A percentile compares a stretch with the other conserved stretches of the same genome.
These are phyloP conservation scores for Congeria kusceri DNA, from an alignment of 2,888 invertebrate species.

Conservation along the genomic window DNA sequence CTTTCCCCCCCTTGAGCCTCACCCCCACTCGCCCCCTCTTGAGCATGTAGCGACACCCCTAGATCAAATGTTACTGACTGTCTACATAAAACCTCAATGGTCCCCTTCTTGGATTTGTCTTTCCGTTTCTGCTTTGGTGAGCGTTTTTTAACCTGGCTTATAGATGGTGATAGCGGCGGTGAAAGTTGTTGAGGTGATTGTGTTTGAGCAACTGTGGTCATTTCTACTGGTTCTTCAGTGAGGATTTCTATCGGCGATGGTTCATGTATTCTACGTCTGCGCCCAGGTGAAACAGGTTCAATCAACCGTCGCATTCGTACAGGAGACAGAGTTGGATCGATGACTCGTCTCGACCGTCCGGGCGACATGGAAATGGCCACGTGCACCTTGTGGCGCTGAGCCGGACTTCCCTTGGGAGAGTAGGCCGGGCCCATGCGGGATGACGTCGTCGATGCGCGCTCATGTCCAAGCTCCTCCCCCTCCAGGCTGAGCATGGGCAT, in stretches of 20 bases:
- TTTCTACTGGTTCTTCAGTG: conserved; percentile 56
- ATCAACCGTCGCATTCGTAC: conserved; percentile 48
- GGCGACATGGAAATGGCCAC: conserved; percentile 67
- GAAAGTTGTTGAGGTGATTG: conserved; percentile 23
- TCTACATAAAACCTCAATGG: conserved; percentile 82
- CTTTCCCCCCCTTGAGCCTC: conserved; percentile 45
- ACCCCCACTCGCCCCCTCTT: conserved; percentile 46
- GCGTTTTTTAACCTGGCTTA: conserved; percentile 38
- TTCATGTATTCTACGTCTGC: conserved; percentile 47
- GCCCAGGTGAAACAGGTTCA: conserved; percentile 52
- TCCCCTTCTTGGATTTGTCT: conserved; percentile 77
- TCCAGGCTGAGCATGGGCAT: conserved; percentile 74
- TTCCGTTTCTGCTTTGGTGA: conserved; percentile 67
- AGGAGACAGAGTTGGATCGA: conserved; percentile 60
- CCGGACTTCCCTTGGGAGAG: conserved; percentile 55
- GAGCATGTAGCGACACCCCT: conserved; percentile 74
- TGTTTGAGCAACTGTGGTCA: conserved; percentile 58
- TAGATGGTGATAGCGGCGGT: conserved; percentile 3
- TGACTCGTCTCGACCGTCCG: conserved; percentile 54
- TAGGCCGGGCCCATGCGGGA: conserved; percentile 26
- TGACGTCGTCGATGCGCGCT: conserved; percentile 69
- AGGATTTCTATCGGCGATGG: conserved; percentile 56
- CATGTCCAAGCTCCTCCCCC: conserved; percentile 65
- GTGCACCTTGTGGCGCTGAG: conserved; percentile 65
- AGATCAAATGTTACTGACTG: conserved; percentile 82